A percentile compares a stretch with the other conserved stretches of the same genome.
phyloP scores from a whole-genome alignment of 2,888 invertebrate species.

The Aphidius colemani region DNA sequence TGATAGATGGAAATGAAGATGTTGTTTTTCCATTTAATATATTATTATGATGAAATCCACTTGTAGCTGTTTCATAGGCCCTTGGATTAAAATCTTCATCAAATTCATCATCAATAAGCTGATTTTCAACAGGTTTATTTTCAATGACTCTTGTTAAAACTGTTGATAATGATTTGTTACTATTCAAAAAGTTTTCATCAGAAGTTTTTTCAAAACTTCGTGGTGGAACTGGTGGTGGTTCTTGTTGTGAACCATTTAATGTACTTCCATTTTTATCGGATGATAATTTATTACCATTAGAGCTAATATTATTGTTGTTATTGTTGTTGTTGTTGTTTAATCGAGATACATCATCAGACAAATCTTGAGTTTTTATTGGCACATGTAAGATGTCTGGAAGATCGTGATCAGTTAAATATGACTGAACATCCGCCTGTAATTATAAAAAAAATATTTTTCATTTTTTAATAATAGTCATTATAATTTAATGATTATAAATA shows the following conservation, averaged over 20 bases:
- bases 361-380: conserved; percentile 39
- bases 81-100: conserved; percentile 88
- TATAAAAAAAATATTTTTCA: not conserved
- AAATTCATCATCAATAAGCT: conserved; percentile 72
- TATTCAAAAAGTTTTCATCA: conserved; percentile 55
- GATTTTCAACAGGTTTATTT: conserved; percentile 53
- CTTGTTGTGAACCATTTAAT: conserved; percentile 50
- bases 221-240: conserved; percentile 52
- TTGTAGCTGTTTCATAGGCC: conserved; percentile 72
- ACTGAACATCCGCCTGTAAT: conserved; percentile 60
- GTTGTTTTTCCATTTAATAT: conserved; percentile 56
- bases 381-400: conserved; percentile 62
- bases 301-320: no score
- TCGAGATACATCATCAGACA: conserved; percentile 43
- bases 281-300: conserved; percentile 42
- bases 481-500: no score
- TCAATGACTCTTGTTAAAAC: conserved; percentile 79
- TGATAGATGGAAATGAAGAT: conserved; percentile 60
- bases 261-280: conserved; percentile 57
- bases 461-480: no score
- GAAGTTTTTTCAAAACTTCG: conserved; percentile 56
- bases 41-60: conserved; percentile 57
- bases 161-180: conserved; percentile 57
- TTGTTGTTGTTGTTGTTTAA: conserved; percentile 23
- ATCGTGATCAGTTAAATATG: conserved; percentile 62